phyloP scores from a whole-genome alignment of 2,888 invertebrate species.

The Acanthosepion esculentum region DNA sequence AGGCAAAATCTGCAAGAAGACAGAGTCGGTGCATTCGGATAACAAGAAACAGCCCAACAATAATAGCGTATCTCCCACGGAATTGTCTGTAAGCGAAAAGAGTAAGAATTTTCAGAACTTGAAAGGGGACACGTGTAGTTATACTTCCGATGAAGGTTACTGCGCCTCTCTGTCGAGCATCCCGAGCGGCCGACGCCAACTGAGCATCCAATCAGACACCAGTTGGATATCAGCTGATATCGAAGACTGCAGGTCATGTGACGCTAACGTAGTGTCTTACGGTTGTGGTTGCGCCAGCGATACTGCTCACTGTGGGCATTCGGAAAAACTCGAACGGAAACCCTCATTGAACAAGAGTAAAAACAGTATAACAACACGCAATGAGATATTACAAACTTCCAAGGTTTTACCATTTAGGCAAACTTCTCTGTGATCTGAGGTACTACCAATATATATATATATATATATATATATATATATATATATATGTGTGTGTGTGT shows the following conservation, averaged over 20 bases:
- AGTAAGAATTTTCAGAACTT: neutral
- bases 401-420: slow-evolving; percentile 42
- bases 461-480: too few species aligned
- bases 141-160: slow-evolving; percentile 42
- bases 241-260: slow-evolving; percentile 23
- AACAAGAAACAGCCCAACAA: neutral
- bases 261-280: neutral
- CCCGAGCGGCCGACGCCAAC: slow-evolving; percentile 4
- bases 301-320: neutral
- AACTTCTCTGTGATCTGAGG: slow-evolving; percentile 25
- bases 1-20: neutral
- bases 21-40: neutral
- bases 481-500: neutral
- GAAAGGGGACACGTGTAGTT: slow-evolving; percentile 38
- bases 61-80: neutral
- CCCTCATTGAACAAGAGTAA: neutral
- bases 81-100: neutral
- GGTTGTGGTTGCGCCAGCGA: neutral
- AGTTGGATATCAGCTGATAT: slow-evolving; percentile 46
- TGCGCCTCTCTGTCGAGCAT: slow-evolving; percentile 36
- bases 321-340: neutral
- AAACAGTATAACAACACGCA: neutral
- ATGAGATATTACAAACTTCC: neutral
- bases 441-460: neutral
- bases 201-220: slow-evolving; percentile 38